These are phyloP conservation scores for Sturnira hondurensis DNA, from an alignment of 2,113 vertebrate genomes.

Conservation along the genomic window DNA sequence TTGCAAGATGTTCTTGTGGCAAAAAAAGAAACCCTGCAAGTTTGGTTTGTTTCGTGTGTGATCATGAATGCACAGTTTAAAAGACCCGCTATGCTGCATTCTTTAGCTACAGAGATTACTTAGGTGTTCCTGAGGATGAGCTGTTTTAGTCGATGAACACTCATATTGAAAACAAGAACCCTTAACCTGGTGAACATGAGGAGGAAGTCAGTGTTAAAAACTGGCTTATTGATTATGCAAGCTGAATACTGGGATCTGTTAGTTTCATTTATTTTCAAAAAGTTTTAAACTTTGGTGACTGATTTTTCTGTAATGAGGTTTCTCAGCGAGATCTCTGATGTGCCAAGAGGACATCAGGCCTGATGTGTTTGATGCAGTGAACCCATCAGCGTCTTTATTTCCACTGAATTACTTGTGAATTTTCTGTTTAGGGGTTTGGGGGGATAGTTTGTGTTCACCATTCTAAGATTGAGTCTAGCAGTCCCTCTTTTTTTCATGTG, in stretches of 20 bases:
- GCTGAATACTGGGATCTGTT: conserved; percentile 39
- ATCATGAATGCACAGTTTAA: conserved; percentile 41
- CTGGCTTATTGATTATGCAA: conserved; percentile 41
- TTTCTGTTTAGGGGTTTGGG: conserved; percentile 11
- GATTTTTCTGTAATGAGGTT: conserved; percentile 70
- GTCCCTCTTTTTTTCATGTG: conserved; percentile 71
- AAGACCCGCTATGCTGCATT: conserved; percentile 76
- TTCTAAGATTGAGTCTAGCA: conserved; percentile 57
- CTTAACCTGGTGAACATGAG: background rate
- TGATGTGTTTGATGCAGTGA: background rate
- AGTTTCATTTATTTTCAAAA: conserved; percentile 48
- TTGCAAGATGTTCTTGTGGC: conserved; percentile 53
- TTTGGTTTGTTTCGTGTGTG: conserved; percentile 53
- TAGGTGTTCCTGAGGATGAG: conserved; percentile 51
- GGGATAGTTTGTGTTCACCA: conserved; percentile 49
- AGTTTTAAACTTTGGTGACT: conserved; percentile 58
- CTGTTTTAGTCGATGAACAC: conserved; percentile 17
- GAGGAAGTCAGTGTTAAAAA: conserved; percentile 49
- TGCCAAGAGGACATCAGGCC: conserved; percentile 69
- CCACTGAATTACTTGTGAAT: background rate
- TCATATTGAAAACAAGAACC: conserved; percentile 15
- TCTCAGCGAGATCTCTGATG: conserved; percentile 65
- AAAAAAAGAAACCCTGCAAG: background rate
- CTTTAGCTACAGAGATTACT: conserved; percentile 61
- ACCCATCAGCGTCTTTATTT: background rate